These are phyloP conservation scores for Australoheros facetus DNA, from an alignment of 2,797 vertebrate species.

Conservation along the genomic window DNA sequence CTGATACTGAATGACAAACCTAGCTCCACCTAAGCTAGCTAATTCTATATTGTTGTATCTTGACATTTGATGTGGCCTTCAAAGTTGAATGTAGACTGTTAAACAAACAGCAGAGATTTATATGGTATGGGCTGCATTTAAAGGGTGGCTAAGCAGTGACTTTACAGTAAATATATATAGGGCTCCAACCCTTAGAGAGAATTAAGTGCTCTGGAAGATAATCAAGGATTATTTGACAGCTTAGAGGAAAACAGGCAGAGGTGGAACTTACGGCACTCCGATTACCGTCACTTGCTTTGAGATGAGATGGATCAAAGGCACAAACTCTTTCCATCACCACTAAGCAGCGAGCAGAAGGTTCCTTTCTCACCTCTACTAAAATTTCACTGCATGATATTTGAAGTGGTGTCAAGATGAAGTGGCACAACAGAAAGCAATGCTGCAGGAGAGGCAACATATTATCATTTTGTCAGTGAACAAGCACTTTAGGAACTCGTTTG, in stretches of 20 bases:
- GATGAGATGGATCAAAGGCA: constrained; percentile 27
- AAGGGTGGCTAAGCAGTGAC: not conserved
- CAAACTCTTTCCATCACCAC: constrained; percentile 26
- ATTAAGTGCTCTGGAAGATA: constrained; percentile 15
- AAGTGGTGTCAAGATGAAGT: constrained; percentile 32
- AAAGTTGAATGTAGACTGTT: not conserved
- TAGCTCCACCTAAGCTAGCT: not conserved
- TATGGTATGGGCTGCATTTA: not conserved
- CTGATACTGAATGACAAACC: not conserved
- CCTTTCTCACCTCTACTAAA: constrained; percentile 23
- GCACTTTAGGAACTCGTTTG: constrained; percentile 57
- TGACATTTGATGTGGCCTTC: not conserved
- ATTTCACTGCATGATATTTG: constrained; percentile 20
- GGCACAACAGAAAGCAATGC: constrained; percentile 16
- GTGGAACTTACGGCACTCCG: not conserved
- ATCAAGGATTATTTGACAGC: constrained; percentile 27
- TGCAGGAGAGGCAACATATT: constrained; percentile 44
- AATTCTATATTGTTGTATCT: not conserved
- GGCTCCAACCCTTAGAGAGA: not conserved
- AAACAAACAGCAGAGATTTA: not conserved
- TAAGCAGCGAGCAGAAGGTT: constrained; percentile 21
- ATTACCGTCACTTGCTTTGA: constrained; percentile 15
- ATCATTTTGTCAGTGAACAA: constrained; percentile 56
- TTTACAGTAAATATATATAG: not conserved
- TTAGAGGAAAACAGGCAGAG: constrained; percentile 15